Base-by-base conservation (phyloP, 2,113 vertebrate species). In the Takifugu bimaculatus region DNA sequence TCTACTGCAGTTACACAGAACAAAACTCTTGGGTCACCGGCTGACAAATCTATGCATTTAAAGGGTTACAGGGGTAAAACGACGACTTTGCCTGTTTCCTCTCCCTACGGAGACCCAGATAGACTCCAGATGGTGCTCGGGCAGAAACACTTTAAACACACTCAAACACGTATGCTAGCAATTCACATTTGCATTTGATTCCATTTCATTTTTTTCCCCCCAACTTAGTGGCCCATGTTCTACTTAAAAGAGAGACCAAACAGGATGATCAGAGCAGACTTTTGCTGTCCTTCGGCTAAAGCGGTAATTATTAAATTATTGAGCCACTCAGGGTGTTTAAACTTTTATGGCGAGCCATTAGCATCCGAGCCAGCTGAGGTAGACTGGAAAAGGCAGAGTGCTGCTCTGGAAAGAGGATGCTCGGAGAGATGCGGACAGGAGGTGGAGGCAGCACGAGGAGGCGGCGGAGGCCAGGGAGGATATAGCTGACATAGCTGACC, bases 301-400 rank as follows among this genome's bases (percentile, higher is more conserved):
- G 68, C 81, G 64, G 70, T 85, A 76, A 83, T 87, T 80, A 88
- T 86, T 90, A 75, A 85, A 88, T 91, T 81, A 90, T 79, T 80
- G 74, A 83, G 69, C 78, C 75, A 67, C 77, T 87, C 74, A 13
- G 67, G 56, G 58, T 63, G 58, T 85, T 88, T 84, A 85, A 90
- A 85, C 57, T 85, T 90, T 86, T 81, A 87, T 85, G 73, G 65
- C 5, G 42, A 60, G 54, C 85, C 86, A 89, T 89, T 84, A 88
- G 75, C 74, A 82, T 87, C 81, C 60, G 54, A 54, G 73, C 72
- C 54, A 54, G 65, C 49, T 32, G 57, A 59, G 47, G 66, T 11
- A 29, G 51, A 44, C 42, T 42, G 62, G 54, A 54, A 63, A 45
- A 61, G 48, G 26, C 26, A 50, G 20, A 12, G 1, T 42, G 51